phyloP scores from a whole-genome alignment of 2,113 vertebrate genomes.

The Barbus barbus region DNA sequence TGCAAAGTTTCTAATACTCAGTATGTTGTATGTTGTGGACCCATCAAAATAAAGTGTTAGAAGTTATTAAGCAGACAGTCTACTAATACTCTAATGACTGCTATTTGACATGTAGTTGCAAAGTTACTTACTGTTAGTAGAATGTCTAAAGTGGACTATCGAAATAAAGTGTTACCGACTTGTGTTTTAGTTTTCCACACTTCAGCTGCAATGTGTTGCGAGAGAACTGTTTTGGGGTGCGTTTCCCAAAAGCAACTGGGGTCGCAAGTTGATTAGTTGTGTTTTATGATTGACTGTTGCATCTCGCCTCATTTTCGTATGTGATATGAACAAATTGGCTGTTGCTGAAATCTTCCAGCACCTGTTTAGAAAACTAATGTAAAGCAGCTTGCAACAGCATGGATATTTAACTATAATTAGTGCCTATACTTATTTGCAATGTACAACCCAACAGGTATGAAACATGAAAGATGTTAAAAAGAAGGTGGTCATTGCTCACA shows the following conservation, averaged over 20 bases:
- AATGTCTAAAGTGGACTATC: too few species aligned
- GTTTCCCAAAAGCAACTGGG: too few species aligned
- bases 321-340: neutral
- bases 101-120: too few species aligned
- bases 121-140: too few species aligned
- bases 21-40: too few species aligned
- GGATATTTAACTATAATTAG: neutral
- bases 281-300: neutral
- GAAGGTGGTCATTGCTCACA: slow-evolving; percentile 74
- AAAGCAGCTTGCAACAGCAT: neutral
- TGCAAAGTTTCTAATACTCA: too few species aligned
- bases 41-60: too few species aligned
- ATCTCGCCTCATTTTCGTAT: neutral
- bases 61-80: too few species aligned
- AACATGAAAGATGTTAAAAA: neutral
- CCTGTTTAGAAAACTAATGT: neutral
- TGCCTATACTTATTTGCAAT: neutral
- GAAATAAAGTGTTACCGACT: too few species aligned
- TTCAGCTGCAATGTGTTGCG: too few species aligned
- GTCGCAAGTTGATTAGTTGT: neutral
- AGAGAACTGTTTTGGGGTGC: too few species aligned
- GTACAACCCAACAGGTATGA: neutral
- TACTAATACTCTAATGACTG: too few species aligned
- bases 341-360: neutral
- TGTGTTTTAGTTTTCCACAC: neutral